Evolutionary conservation across 2,888 invertebrate species (phyloP), one percentile per base, ranked within the genome.

Genomic region (Incurvaria masculella): DNA sequence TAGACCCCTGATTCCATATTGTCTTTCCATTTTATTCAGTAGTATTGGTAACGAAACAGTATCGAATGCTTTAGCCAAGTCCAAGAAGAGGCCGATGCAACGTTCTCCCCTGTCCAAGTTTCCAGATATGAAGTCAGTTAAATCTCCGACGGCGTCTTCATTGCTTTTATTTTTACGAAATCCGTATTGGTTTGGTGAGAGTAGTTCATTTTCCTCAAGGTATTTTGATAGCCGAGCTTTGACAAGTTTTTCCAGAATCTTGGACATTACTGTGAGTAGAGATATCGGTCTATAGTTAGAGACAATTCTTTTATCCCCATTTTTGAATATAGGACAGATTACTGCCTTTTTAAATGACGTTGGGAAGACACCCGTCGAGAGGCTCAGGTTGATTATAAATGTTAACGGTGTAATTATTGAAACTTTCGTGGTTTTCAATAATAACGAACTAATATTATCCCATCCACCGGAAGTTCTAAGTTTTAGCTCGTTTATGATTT

Each of bases 201-300:
- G 8, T 33, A 33, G 14, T 8, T 33, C 14, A n/a, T 44, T 27
- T 2, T 18, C 18, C 33, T 44, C 33, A n/a, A 44, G 33, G 33
- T 23, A 44, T 14, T 44, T 27, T 14, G 14, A 17, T 19, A 44
- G 33, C 17, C 44, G 44, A 44, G 21, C 16, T 23, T 44, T 44
- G 5, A 44, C 26, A 16, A 44, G 33, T 19, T 44, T 44, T 33
- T 44, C 44, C 18, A 44, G 23, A 23, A 44, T 44, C 33, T 44
- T 44, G 23, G 44, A 27, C 26, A 44, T 17, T n/a, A 8, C 20
- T 27, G 44, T 27, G 19, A 44, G 44, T n/a, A 33, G 33, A 33
- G 27, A 44, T 44, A 44, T 44, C 19, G 44, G 33, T 19, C 44
- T 27, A 18, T 44, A 44, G 33, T 33, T 44, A 10, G 44, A 44